A percentile compares a stretch with the other conserved stretches of the same genome.
Conservation (phyloP, 2,888 invertebrate genomes). For the Rhopalosiphum nymphaeae region DNA sequence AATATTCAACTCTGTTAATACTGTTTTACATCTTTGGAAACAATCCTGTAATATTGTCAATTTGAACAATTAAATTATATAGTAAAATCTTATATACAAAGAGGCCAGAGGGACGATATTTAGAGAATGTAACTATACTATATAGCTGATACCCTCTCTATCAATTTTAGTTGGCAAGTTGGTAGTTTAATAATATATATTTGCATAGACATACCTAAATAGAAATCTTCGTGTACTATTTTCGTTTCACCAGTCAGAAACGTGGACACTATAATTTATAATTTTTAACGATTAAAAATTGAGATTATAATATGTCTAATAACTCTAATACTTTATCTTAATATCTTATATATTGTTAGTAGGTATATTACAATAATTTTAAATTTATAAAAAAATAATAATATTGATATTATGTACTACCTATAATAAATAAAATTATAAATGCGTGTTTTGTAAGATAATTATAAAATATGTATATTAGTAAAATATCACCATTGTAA, state of each 20-base stretch:
- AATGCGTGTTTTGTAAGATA: background rate
- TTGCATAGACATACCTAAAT: conserved; percentile 13
- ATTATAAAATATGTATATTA: background rate
- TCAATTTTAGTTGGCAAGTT: conserved; percentile 20
- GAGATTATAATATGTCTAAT: background rate
- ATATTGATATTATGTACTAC: background rate
- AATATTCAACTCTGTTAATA: background rate
- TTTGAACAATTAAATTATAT: background rate
- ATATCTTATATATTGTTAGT: background rate
- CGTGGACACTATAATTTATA: background rate
- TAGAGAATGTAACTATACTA: background rate
- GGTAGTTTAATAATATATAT: conserved; percentile 7
- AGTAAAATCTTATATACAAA: background rate
- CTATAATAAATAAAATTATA: background rate
- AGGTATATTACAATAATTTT: background rate
- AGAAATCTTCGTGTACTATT: conserved; percentile 17
- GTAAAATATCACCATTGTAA: background rate
- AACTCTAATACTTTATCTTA: background rate
- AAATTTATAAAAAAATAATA: background rate
- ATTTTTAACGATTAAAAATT: background rate
- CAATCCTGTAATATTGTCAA: background rate
- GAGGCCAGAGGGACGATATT: background rate
- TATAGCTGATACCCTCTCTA: conserved; percentile 4
- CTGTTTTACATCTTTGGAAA: background rate
- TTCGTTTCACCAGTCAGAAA: background rate